Percentiles rank a stretch among this genome's conserved stretches.
Evolutionary conservation across 2,113 vertebrate species (phyloP).

Genomic region (Arenaria interpres): DNA sequence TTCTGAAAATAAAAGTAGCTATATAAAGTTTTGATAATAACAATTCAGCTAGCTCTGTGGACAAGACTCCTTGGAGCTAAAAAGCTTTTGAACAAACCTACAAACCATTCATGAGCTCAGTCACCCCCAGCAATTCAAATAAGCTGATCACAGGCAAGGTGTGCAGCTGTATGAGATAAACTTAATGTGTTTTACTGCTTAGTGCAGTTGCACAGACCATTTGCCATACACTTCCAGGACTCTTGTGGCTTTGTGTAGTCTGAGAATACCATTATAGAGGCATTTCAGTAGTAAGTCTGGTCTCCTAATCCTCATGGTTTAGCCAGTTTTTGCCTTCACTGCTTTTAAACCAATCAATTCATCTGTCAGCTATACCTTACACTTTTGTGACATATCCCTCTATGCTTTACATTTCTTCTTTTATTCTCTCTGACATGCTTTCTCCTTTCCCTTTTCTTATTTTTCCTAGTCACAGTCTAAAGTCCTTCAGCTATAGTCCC

Average conservation of each 20-base stretch:
- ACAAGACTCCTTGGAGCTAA: background rate
- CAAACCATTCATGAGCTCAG: background rate
- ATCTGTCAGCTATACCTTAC: background rate
- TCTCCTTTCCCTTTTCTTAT: background rate
- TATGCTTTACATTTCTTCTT: background rate
- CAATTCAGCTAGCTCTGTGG: background rate
- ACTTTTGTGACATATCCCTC: background rate
- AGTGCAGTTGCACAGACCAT: background rate
- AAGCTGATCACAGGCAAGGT: background rate
- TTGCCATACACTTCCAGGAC: background rate
- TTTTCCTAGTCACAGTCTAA: background rate
- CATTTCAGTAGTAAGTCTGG: background rate
- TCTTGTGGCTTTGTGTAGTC: background rate
- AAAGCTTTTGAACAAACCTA: background rate
- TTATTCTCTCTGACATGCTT: background rate
- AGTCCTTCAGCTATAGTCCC: background rate
- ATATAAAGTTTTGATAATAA: background rate
- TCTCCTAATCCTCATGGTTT: background rate
- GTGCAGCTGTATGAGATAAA: background rate
- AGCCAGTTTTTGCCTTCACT: background rate
- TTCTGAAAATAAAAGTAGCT: background rate
- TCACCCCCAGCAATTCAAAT: background rate
- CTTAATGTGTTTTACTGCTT: background rate
- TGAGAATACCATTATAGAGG: background rate
- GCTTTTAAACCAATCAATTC: background rate